Conservation (phyloP, 2,113 vertebrate species). For the Lamprologus lemairii region DNA sequence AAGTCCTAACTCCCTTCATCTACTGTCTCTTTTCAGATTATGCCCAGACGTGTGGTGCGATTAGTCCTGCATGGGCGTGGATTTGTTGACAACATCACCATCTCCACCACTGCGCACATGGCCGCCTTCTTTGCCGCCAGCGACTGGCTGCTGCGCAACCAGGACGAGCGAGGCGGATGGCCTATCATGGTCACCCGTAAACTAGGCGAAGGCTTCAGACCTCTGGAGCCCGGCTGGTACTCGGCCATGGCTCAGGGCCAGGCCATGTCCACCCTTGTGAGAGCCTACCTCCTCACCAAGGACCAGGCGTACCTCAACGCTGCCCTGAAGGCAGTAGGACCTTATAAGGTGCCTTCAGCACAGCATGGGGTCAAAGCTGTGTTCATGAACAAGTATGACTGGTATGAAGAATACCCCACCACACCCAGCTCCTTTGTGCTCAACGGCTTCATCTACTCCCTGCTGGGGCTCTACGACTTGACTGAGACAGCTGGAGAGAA, state of each 20-base stretch:
- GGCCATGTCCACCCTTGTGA: constrained; percentile 92
- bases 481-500: constrained; percentile 88
- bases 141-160: constrained; percentile 90
- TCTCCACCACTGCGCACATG: constrained; percentile 91
- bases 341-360: constrained; percentile 84
- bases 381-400: constrained; percentile 92
- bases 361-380: constrained; percentile 89
- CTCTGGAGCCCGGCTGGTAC: constrained; percentile 96
- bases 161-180: constrained; percentile 93
- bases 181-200: constrained; percentile 96
- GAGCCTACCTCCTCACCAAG: constrained; percentile 88
- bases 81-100: constrained; percentile 86
- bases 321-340: constrained; percentile 84
- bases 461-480: constrained; percentile 90
- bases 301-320: constrained; percentile 82
- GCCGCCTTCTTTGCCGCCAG: constrained; percentile 93
- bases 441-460: constrained; percentile 96
- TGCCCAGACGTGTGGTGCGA: constrained; percentile 84
- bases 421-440: constrained; percentile 93
- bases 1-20: background rate
- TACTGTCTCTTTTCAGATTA: constrained; percentile 60
- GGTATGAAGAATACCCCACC: constrained; percentile 98
- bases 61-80: constrained; percentile 81
- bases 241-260: constrained; percentile 98
- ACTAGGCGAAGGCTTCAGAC: constrained; percentile 87